Evolutionary conservation across 2,888 invertebrate genomes (phyloP).

Genomic region (Mycalesis mineus): DNA sequence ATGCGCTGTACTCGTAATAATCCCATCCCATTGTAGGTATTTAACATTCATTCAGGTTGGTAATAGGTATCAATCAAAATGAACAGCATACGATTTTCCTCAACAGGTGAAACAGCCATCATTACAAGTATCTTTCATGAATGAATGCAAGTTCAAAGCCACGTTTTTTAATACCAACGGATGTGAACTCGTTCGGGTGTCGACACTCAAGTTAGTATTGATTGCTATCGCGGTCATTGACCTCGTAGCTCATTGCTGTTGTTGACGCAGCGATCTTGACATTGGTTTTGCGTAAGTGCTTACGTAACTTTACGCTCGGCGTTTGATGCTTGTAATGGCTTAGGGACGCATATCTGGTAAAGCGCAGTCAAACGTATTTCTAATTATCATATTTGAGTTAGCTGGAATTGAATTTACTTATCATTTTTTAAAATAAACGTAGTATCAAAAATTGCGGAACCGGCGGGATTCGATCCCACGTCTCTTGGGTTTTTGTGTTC

Average conservation of each 20-base stretch:
- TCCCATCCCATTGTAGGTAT: no score
- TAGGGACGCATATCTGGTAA: no score
- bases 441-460: no score
- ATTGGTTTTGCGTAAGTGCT: conserved; percentile 62
- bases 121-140: conserved; percentile 30
- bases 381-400: no score
- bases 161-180: conserved; percentile 29
- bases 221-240: conserved; percentile 58
- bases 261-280: conserved; percentile 63
- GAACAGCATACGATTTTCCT: neutral
- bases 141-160: conserved; percentile 31
- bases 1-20: no score
- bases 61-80: no score
- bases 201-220: conserved; percentile 35
- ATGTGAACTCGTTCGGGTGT: conserved; percentile 38
- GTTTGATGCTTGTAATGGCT: conserved; percentile 19
- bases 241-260: conserved; percentile 32
- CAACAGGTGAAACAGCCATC: conserved; percentile 20
- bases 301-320: conserved; percentile 34
- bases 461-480: no score
- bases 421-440: no score
- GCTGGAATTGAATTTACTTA: no score
- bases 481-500: no score
- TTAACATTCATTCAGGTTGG: no score
- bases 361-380: no score